Evolutionary conservation across 1,140 invertebrate species (phyloP).

Genomic region (Bombus cullumanus): DNA sequence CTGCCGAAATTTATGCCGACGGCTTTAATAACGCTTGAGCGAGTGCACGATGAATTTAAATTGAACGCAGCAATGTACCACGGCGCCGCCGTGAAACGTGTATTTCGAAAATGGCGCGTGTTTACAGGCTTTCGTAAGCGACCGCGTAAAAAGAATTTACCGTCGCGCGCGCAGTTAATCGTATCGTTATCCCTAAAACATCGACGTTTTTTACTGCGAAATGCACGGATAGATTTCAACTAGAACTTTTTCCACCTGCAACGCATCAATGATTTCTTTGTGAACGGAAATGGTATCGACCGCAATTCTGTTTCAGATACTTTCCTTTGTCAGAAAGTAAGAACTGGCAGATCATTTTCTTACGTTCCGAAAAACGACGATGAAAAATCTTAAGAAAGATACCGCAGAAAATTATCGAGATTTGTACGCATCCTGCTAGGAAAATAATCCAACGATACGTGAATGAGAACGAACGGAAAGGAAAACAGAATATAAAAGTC

Average conservation of each 20-base stretch:
- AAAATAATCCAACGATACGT: not conserved
- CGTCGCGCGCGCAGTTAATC: not conserved
- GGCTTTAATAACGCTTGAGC: conserved; percentile 35
- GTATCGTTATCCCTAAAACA: not conserved
- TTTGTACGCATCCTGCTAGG: not conserved
- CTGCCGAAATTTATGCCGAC: conserved; percentile 39
- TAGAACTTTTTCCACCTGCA: not conserved
- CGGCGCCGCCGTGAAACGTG: not conserved
- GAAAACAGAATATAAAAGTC: conserved; percentile 1
- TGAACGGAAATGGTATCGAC: not conserved
- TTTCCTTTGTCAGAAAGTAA: not conserved
- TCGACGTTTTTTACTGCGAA: not conserved
- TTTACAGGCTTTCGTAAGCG: too few relatives aligned
- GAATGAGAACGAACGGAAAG: not conserved
- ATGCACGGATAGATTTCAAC: not conserved
- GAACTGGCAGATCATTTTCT: not conserved
- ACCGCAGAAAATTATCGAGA: not conserved
- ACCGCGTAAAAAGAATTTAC: not conserved
- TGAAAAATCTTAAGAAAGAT: not conserved
- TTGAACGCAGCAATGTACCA: conserved; percentile 3
- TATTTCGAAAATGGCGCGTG: not conserved
- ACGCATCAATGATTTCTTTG: not conserved
- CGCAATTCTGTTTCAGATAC: not conserved
- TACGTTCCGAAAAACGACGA: too few relatives aligned
- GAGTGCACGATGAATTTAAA: conserved; percentile 43